These are phyloP conservation scores for Lymantria dispar DNA, from an alignment of 2,888 invertebrate genomes.

Conservation along the genomic window DNA sequence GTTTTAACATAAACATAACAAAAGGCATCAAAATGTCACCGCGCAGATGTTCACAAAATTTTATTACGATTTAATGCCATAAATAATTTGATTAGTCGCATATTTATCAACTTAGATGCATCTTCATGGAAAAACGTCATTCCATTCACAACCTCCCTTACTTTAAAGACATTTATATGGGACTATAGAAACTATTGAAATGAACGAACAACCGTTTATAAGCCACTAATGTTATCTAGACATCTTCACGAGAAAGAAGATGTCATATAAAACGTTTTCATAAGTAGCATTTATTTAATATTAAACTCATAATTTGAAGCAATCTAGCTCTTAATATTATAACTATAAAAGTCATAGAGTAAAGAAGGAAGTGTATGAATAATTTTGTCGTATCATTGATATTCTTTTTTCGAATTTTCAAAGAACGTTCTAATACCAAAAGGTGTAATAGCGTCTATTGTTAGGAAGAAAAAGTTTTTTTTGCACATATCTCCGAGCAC, in stretches of 20 bases:
- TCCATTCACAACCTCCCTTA: conserved; percentile 54
- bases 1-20: conserved; percentile 15
- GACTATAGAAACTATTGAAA: conserved; percentile 48
- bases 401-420: conserved; percentile 52
- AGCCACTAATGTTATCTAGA: conserved; percentile 81
- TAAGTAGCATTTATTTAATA: conserved; percentile 23
- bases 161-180: conserved; percentile 41
- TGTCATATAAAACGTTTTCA: conserved; percentile 52
- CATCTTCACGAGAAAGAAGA: conserved; percentile 63
- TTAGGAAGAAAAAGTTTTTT: conserved; percentile 53
- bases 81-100: conserved; percentile 82
- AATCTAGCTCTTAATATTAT: conserved; percentile 1
- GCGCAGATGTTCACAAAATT: conserved; percentile 64
- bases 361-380: background rate
- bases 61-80: conserved; percentile 77
- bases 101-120: conserved; percentile 79
- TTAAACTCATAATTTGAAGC: background rate
- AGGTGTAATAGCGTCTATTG: conserved; percentile 51
- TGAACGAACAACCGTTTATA: conserved; percentile 69
- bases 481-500: conserved; percentile 64
- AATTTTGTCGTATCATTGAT: conserved; percentile 57
- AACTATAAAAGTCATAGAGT: conserved; percentile 8
- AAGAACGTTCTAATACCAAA: conserved; percentile 52
- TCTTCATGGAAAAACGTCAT: conserved; percentile 75
- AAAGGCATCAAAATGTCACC: conserved; percentile 21